A percentile compares a stretch with the other conserved stretches of the same genome.
These are phyloP conservation scores for Teleogryllus occipitalis DNA, from an alignment of 1,140 invertebrate genomes.

Conservation along the genomic window DNA sequence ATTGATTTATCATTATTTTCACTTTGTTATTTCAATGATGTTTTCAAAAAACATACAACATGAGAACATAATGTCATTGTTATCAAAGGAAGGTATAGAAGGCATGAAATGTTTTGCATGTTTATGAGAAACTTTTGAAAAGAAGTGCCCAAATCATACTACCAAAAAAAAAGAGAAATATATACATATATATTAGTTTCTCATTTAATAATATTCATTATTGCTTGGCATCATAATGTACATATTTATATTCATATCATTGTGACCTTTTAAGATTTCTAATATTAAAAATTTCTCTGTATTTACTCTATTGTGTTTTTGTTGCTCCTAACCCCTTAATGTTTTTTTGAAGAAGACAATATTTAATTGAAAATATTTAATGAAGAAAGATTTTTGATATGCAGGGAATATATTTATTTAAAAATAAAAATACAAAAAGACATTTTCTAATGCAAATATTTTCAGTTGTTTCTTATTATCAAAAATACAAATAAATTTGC, in stretches of 20 bases:
- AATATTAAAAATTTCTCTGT: slow-evolving; percentile 42
- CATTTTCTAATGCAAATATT: too few species aligned
- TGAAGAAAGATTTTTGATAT: too few species aligned
- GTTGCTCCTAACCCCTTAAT: too few species aligned
- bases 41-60: slow-evolving; percentile 4
- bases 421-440: too few species aligned
- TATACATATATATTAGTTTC: slow-evolving; percentile 17
- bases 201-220: slow-evolving; percentile 23
- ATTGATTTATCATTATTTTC: background rate
- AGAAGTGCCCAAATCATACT: slow-evolving; percentile 19
- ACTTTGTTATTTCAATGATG: background rate
- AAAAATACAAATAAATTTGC: too few species aligned
- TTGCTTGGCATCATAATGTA: slow-evolving; percentile 31
- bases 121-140: slow-evolving; percentile 1
- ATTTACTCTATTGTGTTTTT: slow-evolving; percentile 30
- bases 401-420: too few species aligned
- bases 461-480: too few species aligned
- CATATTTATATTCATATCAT: slow-evolving; percentile 43
- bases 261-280: slow-evolving; percentile 39
- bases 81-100: slow-evolving; percentile 10
- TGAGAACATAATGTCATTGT: background rate
- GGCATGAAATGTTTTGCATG: slow-evolving; percentile 7
- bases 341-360: too few species aligned
- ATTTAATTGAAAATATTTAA: too few species aligned
- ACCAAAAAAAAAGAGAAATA: background rate